These are phyloP conservation scores for Leptura quadrifasciata DNA, from an alignment of 2,888 invertebrate species.

Conservation along the genomic window DNA sequence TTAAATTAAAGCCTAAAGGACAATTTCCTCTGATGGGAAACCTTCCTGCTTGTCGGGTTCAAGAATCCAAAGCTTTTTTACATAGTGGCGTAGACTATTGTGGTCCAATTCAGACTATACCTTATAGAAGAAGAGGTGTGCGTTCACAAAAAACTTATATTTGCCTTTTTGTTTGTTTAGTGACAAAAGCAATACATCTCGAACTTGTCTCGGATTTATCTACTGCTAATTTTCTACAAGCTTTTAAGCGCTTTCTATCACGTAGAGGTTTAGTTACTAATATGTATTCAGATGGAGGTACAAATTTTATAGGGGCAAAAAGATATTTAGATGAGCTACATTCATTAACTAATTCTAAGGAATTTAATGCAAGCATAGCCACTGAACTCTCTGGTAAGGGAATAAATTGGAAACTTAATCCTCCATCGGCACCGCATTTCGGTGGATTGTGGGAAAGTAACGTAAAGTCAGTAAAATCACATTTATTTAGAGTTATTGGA, in stretches of 20 bases:
- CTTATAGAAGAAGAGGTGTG: conserved; percentile 11
- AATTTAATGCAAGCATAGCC: conserved; percentile 26
- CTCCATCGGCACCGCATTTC: conserved; percentile 20
- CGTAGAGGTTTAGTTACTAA: conserved; percentile 40
- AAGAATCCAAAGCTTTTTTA: conserved; percentile 15
- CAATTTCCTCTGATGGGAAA: conserved; percentile 33
- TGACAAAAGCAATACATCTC: conserved; percentile 28
- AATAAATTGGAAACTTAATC: conserved; percentile 31
- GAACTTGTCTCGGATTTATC: conserved; percentile 32
- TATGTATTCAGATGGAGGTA: conserved; percentile 35
- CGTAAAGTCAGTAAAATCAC: conserved; percentile 34
- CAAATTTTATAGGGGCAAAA: conserved; percentile 41
- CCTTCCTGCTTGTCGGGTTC: conserved; percentile 7
- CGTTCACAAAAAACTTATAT: conserved; percentile 4
- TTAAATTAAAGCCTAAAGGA: conserved; percentile 12
- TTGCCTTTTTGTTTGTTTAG: conserved; percentile 23
- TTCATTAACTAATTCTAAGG: conserved; percentile 4
- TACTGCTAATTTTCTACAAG: conserved; percentile 35
- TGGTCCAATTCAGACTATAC: conserved; percentile 13
- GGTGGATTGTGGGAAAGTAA: conserved; percentile 36
- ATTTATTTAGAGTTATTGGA: conserved; percentile 12
- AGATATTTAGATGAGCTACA: conserved; percentile 12
- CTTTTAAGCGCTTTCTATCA: conserved; percentile 43
- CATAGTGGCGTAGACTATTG: conserved; percentile 23
- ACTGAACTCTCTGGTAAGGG: too few relatives aligned